Evolutionary conservation across 2,888 invertebrate genomes (phyloP), one percentile per base, ranked within the genome.

Genomic region (Latrodectus hesperus): DNA sequence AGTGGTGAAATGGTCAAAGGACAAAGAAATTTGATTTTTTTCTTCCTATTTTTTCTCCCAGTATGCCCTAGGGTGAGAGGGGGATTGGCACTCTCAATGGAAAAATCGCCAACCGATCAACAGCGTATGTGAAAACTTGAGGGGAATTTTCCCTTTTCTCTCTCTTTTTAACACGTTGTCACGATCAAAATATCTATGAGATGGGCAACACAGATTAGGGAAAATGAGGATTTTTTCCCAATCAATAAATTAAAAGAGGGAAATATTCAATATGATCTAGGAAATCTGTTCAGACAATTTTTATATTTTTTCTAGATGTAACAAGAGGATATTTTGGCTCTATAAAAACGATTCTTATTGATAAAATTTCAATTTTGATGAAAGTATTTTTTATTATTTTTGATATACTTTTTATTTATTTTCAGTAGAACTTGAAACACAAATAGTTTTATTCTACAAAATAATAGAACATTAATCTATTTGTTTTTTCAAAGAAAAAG

Each of bases 141-240:
- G 68, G 55, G 9, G 60, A 68, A 10, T 26, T 16, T 22, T 16
- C 53, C 81, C 53, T n/a, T 38, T 38, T 38, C 38, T 38, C 38
- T 4, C 26, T 9, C 55, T 55, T 68, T 74, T 70, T 67, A 74
- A 16, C 53, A 38, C 73, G 51, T 70, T 68, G 68, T 75, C 75
- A 26, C 60, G 68, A 82, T 82, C 82, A 60, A 68, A 75, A 75
- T 82, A 82, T 82, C 82, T 70, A 49, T 51, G 12, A 60, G 60
- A 60, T 60, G 60, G 12, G 12, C n/a, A n/a, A 6, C 12, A 11
- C 10, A 60, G 60, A 60, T 60, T 60, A 60, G 14, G 14, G 60
- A 16, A n/a, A 12, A 16, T 60, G 10, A 60, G 12, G 60, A 60
- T 60, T 60, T 60, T n/a, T 22, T 60, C 4, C 16, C 0, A 11